These are phyloP conservation scores for Suillia variegata DNA, from an alignment of 2,888 invertebrate genomes.

Conservation along the genomic window DNA sequence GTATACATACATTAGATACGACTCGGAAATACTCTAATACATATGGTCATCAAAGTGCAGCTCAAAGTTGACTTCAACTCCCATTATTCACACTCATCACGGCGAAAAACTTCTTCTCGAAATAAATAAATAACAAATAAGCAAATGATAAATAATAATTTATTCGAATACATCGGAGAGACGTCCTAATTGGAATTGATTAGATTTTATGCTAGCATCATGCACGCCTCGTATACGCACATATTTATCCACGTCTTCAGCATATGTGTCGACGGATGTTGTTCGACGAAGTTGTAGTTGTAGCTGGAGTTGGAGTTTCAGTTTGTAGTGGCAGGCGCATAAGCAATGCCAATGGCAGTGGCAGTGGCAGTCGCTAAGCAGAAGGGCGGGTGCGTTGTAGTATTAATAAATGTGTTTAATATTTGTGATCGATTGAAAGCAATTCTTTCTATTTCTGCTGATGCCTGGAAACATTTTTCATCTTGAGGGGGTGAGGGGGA, in stretches of 20 bases:
- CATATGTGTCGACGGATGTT: conserved; percentile 42
- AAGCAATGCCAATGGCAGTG: no score
- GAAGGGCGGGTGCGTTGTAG: conserved; percentile 27
- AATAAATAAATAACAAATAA: conserved; percentile 55
- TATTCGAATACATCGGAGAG: conserved; percentile 59
- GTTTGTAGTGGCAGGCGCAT: no score
- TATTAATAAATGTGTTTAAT: conserved; percentile 54
- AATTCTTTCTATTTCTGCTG: conserved; percentile 44
- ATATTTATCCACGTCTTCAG: conserved; percentile 55
- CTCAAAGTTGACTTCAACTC: conserved; percentile 4
- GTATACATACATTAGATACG: no score
- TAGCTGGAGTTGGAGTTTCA: neutral
- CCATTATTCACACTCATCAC: conserved; percentile 23
- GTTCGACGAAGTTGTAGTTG: neutral
- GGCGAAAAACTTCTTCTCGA: conserved; percentile 6
- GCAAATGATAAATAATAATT: conserved; percentile 61
- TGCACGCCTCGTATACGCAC: conserved; percentile 55
- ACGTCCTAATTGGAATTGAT: conserved; percentile 61
- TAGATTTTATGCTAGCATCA: conserved; percentile 43
- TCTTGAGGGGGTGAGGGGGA: neutral
- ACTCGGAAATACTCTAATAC: no score
- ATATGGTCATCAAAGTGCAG: neutral
- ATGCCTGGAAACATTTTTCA: conserved; percentile 17
- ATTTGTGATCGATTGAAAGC: conserved; percentile 55
- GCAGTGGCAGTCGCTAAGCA: conserved; percentile 18